Evolutionary conservation across 2,797 vertebrate genomes (phyloP).

Genomic region (Dryobates pubescens): DNA sequence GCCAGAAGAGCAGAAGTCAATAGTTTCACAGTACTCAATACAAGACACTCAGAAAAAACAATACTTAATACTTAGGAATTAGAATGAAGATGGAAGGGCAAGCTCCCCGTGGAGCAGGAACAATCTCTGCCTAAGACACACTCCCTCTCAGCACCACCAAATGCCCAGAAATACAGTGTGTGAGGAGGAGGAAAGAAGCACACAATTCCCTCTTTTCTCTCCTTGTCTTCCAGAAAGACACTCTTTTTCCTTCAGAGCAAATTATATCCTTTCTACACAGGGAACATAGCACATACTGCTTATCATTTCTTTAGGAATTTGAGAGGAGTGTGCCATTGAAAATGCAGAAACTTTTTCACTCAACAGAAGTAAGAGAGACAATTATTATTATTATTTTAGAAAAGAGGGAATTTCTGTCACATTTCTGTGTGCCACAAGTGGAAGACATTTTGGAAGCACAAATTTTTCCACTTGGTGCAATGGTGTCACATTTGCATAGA

Average conservation of each 20-base stretch:
- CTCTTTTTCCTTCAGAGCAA: not conserved
- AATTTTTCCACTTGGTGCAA: not conserved
- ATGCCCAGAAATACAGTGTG: not conserved
- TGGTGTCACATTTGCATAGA: not conserved
- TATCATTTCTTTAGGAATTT: not conserved
- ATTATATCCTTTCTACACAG: not conserved
- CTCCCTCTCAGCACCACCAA: not conserved
- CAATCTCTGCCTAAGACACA: not conserved
- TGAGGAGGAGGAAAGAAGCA: not conserved
- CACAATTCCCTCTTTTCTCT: not conserved
- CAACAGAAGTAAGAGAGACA: not conserved
- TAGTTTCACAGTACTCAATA: not conserved
- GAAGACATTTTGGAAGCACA: not conserved
- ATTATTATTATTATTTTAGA: not conserved
- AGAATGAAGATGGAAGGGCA: not conserved
- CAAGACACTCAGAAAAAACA: not conserved
- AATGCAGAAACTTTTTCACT: not conserved
- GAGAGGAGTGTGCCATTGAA: not conserved
- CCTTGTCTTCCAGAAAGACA: not conserved
- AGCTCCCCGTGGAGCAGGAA: not conserved
- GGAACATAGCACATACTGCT: not conserved
- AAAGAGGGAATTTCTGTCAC: not conserved
- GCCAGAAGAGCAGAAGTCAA: not conserved
- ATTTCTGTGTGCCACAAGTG: not conserved
- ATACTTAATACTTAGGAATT: not conserved